Evolutionary conservation across 2,888 invertebrate genomes (phyloP).

Genomic region (Aleiodes leptofemur): DNA sequence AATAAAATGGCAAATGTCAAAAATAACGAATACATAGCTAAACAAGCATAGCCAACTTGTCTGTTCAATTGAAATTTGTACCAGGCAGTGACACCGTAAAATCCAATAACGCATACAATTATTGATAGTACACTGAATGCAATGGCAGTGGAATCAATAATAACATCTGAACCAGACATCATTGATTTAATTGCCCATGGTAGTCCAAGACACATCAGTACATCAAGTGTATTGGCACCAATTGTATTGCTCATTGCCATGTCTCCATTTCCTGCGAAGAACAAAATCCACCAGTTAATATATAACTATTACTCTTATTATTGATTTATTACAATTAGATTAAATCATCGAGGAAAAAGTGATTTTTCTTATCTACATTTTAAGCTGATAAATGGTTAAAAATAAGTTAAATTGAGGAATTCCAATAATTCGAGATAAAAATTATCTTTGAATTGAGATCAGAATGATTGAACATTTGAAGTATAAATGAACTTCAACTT

Average conservation of each 20-base stretch:
- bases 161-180: conserved; percentile 77
- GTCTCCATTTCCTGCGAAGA: conserved; percentile 85
- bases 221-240: conserved; percentile 91
- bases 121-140: conserved; percentile 89
- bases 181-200: conserved; percentile 90
- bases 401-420: too few relatives aligned
- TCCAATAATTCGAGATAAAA: too few relatives aligned
- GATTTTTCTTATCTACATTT: too few relatives aligned
- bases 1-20: conserved; percentile 86
- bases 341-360: too few relatives aligned
- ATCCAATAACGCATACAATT: conserved; percentile 82
- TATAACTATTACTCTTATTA: too few relatives aligned
- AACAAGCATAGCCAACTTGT: conserved; percentile 81
- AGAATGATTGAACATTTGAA: too few relatives aligned
- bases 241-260: conserved; percentile 92
- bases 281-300: conserved; percentile 39
- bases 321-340: too few relatives aligned
- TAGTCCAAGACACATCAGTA: conserved; percentile 87
- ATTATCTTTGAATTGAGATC: background rate
- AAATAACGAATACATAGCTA: conserved; percentile 82
- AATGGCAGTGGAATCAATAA: conserved; percentile 87
- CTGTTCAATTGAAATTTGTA: conserved; percentile 84
- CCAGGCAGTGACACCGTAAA: conserved; percentile 83
- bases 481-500: too few relatives aligned
- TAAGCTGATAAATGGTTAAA: too few relatives aligned